Evolutionary conservation across 2,888 invertebrate species (phyloP), one percentile per base, ranked within the genome.

Genomic region (Ashinkailepas kermadecensis): DNA sequence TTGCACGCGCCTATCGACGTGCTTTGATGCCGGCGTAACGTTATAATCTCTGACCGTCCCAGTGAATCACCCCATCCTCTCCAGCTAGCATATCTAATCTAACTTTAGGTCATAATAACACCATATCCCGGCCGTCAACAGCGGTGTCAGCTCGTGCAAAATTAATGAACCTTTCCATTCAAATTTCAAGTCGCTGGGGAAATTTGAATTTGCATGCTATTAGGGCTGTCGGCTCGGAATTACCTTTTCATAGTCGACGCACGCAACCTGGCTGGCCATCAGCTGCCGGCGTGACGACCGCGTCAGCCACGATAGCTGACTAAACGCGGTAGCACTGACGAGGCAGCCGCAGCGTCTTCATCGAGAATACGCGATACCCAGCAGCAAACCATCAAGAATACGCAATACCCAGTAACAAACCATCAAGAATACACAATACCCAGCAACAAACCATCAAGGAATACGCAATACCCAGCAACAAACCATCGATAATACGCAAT

Each of bases 201-300:
- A 74, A 74, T 74, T 74, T 21, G 74, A 74, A 74, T 74, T 74
- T 74, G 23, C 74, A 74, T 74, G 74, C 74, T 74, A 74, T 74
- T 74, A 74, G 74, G 11, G 21, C 74, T 74, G 74, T 74, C 74
- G 56, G 54, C 56, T 21, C 56, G 74, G 56, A 74, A 56, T 74
- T 74, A 74, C 23, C 54, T 74, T 74, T 74, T 74, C 74, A 74
- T 74, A 74, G 74, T 15, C 54, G 54, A 21, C 74, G 7, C 74
- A 74, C 74, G 74, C 74, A 56, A 74, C 8, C 23, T 59, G 65
- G 21, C 54, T 21, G 23, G 70, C 70, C 39, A 11, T 25, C 67
- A 23, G 67, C 23, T 4, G 70, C 70, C 2, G 4, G 15, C 18
- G 59, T 59, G 39, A 39, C 18, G 56, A 9, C 21, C 54, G 56